These are phyloP conservation scores for Archips crataeganus DNA, from an alignment of 2,888 invertebrate species.

Conservation along the genomic window DNA sequence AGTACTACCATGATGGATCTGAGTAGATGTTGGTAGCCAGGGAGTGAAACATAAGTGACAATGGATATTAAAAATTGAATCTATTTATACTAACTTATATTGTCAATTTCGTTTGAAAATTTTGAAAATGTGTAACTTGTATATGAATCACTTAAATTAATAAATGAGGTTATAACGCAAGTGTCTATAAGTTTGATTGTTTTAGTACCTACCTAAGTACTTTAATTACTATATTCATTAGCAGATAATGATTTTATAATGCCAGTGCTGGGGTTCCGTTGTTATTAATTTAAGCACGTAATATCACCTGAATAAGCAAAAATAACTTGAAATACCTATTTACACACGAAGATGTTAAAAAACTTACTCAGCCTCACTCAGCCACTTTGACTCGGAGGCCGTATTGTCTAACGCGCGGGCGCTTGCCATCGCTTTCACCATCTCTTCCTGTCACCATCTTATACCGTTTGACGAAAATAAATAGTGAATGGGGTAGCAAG, in stretches of 20 bases:
- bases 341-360: too few relatives aligned
- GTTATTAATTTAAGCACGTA: not conserved
- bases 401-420: too few relatives aligned
- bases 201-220: not conserved
- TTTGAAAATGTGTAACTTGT: constrained; percentile 11
- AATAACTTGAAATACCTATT: too few relatives aligned
- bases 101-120: too few relatives aligned
- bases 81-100: constrained; percentile 15
- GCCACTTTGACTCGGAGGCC: too few relatives aligned
- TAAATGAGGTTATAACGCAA: constrained; percentile 14
- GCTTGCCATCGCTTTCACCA: too few relatives aligned
- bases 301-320: not conserved
- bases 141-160: constrained; percentile 15
- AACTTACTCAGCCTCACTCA: too few relatives aligned
- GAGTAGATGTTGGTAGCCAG: constrained; percentile 1
- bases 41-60: constrained; percentile 13
- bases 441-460: too few relatives aligned
- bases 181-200: constrained; percentile 22
- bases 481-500: too few relatives aligned
- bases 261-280: not conserved
- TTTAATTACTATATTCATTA: not conserved
- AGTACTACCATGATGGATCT: constrained; percentile 27
- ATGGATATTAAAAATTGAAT: not conserved
- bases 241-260: not conserved
- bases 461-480: too few relatives aligned